Conservation (phyloP, 2,113 vertebrate species). For the Chiloscyllium plagiosum region DNA sequence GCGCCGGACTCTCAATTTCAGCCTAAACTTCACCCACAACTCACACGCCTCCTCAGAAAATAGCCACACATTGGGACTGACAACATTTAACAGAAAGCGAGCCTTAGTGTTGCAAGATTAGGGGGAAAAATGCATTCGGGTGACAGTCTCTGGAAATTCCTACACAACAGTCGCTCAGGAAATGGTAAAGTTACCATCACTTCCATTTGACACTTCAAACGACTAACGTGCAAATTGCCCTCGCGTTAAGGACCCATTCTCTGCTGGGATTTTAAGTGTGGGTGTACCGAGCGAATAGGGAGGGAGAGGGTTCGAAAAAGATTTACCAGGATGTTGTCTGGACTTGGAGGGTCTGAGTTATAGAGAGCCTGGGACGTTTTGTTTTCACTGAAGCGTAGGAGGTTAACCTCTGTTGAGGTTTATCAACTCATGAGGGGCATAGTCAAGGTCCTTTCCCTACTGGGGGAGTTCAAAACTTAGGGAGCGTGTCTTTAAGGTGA, state of each 20-base stretch:
- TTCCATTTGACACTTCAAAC: neutral
- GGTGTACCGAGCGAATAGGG: neutral
- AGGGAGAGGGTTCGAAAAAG: too few relatives aligned
- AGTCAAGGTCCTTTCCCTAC: too few relatives aligned
- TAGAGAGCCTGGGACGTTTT: too few relatives aligned
- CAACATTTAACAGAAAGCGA: neutral
- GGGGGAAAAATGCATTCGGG: neutral
- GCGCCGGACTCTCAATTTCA: neutral
- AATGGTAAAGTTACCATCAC: neutral
- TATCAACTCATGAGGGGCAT: too few relatives aligned
- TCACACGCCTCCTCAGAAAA: neutral
- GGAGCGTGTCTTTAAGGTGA: too few relatives aligned
- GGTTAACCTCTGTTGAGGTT: too few relatives aligned
- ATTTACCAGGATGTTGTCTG: too few relatives aligned
- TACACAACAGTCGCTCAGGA: neutral
- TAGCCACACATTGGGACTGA: neutral
- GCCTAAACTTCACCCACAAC: neutral
- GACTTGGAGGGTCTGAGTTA: too few relatives aligned
- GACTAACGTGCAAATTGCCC: neutral
- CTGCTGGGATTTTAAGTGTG: neutral
- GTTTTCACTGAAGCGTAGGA: too few relatives aligned
- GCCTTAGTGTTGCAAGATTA: neutral
- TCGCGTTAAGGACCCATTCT: neutral
- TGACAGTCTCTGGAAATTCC: too few relatives aligned
- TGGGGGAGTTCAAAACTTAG: too few relatives aligned